These are phyloP conservation scores for Acanthurus tractus DNA, from an alignment of 2,797 vertebrate genomes.

Conservation along the genomic window DNA sequence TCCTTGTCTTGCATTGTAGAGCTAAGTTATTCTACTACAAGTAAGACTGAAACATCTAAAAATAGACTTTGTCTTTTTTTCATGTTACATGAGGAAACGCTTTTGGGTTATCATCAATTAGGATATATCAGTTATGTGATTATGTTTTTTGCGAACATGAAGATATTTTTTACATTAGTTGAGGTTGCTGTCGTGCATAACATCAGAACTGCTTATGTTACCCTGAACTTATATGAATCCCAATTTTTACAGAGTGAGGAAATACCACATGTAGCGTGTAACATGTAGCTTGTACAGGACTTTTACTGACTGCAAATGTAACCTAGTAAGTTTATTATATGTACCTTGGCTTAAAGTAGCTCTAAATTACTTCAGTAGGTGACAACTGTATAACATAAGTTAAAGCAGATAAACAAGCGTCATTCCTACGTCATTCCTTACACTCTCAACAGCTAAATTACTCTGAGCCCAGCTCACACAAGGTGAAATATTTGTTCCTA, in stretches of 20 bases:
- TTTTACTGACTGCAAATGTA: neutral
- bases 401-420: neutral
- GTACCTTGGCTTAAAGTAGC: neutral
- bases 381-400: neutral
- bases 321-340: neutral
- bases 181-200: neutral
- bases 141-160: too few species aligned
- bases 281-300: neutral
- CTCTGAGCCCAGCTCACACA: neutral
- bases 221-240: too few species aligned
- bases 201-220: neutral
- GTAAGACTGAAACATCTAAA: too few species aligned
- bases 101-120: too few species aligned
- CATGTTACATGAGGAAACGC: too few species aligned
- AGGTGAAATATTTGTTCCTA: slow-evolving; percentile 41
- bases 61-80: too few species aligned
- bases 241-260: neutral
- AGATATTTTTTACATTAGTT: too few species aligned
- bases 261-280: neutral
- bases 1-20: too few species aligned
- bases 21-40: too few species aligned
- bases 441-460: slow-evolving; percentile 2
- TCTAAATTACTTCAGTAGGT: neutral
- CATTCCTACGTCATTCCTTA: neutral
- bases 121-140: too few species aligned